Conservation (phyloP, 2,888 invertebrate genomes). For the Drosophila anomelani region DNA sequence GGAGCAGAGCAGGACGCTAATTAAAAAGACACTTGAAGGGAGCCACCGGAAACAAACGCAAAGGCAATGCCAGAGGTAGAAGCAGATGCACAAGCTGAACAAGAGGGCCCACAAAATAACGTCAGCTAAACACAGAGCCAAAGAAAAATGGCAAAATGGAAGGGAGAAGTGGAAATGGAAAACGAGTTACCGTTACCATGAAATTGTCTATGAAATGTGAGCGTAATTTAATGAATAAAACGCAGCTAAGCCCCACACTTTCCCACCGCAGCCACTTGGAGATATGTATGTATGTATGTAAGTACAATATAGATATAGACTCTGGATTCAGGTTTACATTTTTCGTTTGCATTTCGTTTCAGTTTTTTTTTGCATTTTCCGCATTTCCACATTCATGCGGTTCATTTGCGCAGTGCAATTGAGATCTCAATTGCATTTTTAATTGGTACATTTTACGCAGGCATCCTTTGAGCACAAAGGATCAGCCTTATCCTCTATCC, state of each 20-base stretch:
- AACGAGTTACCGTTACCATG: conserved; percentile 59
- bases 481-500: conserved; percentile 1
- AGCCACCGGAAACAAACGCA: conserved; percentile 45
- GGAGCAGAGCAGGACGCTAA: conserved; percentile 78
- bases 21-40: conserved; percentile 80
- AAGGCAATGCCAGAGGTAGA: conserved; percentile 4
- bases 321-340: neutral
- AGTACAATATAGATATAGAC: conserved; percentile 9
- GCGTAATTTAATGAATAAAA: conserved; percentile 78
- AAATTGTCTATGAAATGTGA: conserved; percentile 80
- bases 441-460: conserved; percentile 80
- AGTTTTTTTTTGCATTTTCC: neutral
- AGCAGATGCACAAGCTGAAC: conserved; percentile 13
- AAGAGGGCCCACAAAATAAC: conserved; percentile 14
- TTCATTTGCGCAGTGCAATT: conserved; percentile 75
- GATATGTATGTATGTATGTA: conserved; percentile 4
- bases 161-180: conserved; percentile 4
- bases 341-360: neutral
- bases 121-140: conserved; percentile 13
- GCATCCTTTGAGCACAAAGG: conserved; percentile 66
- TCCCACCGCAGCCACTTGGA: conserved; percentile 3
- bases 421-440: conserved; percentile 74
- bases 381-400: conserved; percentile 61
- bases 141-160: conserved; percentile 11
- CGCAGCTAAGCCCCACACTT: conserved; percentile 41